Percentiles rank a stretch among this genome's conserved stretches.
Conservation (phyloP, 2,888 invertebrate genomes). For the Meloe dianella region DNA sequence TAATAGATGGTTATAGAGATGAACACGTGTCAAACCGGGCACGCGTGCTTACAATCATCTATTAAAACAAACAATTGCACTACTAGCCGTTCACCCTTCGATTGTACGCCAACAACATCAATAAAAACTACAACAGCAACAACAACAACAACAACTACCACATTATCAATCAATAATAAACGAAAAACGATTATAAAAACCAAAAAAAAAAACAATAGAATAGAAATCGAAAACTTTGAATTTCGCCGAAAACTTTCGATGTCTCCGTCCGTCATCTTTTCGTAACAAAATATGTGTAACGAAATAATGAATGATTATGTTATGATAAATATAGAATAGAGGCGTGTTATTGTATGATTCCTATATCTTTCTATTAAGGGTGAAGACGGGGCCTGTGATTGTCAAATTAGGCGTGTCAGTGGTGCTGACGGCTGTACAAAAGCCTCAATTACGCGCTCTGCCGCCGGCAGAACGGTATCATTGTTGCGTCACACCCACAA, state of each 20-base stretch:
- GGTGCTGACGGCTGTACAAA: conserved; percentile 59
- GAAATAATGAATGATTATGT: background rate
- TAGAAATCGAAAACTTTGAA: no score
- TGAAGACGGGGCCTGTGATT: conserved; percentile 45
- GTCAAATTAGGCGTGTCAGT: conserved; percentile 62
- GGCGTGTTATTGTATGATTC: background rate
- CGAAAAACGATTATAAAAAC: no score
- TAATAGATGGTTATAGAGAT: conserved; percentile 23
- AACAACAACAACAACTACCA: background rate
- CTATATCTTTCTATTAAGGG: conserved; percentile 11
- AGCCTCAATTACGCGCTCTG: conserved; percentile 59
- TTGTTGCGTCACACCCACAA: conserved; percentile 57
- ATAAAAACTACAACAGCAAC: background rate
- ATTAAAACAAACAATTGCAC: conserved; percentile 50
- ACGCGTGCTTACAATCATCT: conserved; percentile 48
- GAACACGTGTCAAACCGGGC: conserved; percentile 40
- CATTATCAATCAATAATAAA: no score
- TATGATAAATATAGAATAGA: background rate
- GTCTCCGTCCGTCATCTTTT: no score
- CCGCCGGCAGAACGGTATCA: conserved; percentile 53
- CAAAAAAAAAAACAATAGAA: no score
- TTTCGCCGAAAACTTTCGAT: no score
- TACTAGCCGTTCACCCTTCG: conserved; percentile 23
- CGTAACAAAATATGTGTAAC: background rate
- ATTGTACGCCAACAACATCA: background rate